Conservation (phyloP, 2,113 vertebrate species). For the Pterophyllum scalare region DNA sequence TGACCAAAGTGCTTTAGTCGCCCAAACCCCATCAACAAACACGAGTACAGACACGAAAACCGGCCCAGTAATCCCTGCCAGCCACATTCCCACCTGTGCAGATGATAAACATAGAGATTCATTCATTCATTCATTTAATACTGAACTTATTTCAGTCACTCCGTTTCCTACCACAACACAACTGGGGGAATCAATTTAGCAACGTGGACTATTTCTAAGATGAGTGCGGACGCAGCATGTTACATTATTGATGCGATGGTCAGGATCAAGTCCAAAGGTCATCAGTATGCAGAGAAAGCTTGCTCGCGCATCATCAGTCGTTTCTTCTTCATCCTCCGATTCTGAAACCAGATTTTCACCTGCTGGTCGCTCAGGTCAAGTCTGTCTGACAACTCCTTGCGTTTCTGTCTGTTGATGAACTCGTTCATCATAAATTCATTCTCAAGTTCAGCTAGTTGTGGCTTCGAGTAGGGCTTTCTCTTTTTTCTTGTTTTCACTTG, state of each 20-base stretch:
- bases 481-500: constrained; percentile 91
- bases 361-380: constrained; percentile 88
- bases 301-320: constrained; percentile 91
- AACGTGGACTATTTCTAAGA: not conserved
- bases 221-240: not conserved
- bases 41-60: not conserved
- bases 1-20: constrained; percentile 25
- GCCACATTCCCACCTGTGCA: not conserved
- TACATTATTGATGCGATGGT: constrained; percentile 24
- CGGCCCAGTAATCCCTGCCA: not conserved
- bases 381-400: constrained; percentile 92
- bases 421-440: constrained; percentile 93
- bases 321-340: constrained; percentile 96
- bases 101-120: constrained; percentile 1
- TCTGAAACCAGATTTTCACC: constrained; percentile 88
- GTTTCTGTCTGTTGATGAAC: constrained; percentile 94
- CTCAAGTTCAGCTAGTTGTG: constrained; percentile 93
- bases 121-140: not conserved
- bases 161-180: not conserved
- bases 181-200: not conserved
- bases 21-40: not conserved
- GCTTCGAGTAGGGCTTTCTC: constrained; percentile 94
- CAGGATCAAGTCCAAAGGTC: constrained; percentile 71
- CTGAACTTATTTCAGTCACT: not conserved
- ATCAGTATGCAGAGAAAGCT: constrained; percentile 82